These are phyloP conservation scores for Diabrotica undecimpunctata DNA, from an alignment of 1,140 invertebrate genomes.

Conservation along the genomic window DNA sequence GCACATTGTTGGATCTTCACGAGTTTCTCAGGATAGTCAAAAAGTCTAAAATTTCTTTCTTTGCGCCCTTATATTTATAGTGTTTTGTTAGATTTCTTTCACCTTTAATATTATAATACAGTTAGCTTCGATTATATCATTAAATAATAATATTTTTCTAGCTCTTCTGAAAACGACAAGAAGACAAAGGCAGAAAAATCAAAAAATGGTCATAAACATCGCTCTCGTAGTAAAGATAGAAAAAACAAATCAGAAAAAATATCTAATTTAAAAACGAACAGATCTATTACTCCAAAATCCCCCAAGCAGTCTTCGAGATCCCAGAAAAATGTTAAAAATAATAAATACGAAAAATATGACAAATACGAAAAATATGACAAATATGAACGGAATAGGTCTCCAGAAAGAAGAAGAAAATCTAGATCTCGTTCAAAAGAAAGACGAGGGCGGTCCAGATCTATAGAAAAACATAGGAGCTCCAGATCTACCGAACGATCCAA, in stretches of 20 bases:
- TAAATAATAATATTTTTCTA: conserved; percentile 18
- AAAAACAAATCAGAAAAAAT: conserved; percentile 6
- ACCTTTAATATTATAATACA: no score
- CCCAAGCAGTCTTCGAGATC: conserved; percentile 15
- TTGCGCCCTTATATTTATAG: background rate
- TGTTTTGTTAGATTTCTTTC: no score
- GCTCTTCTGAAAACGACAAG: conserved; percentile 34
- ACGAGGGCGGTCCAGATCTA: conserved; percentile 20
- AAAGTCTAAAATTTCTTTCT: background rate
- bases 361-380: conserved; percentile 20
- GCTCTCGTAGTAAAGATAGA: conserved; percentile 24
- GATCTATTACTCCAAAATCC: conserved; percentile 5
- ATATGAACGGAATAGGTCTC: conserved; percentile 19
- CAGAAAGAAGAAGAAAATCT: conserved; percentile 15
- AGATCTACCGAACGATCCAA: conserved; percentile 12
- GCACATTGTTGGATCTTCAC: no score
- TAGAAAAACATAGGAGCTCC: conserved; percentile 5
- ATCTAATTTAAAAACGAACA: conserved; percentile 8
- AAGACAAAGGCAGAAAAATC: conserved; percentile 25
- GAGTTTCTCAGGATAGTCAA: no score
- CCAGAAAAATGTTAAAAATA: conserved; percentile 21
- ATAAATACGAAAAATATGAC: conserved; percentile 19
- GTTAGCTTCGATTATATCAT: no score
- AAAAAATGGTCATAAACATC: conserved; percentile 23
- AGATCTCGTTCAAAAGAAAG: conserved; percentile 8